Base-by-base conservation (phyloP, 2,888 invertebrate genomes). In the Hirtodrosophila alboralis region DNA sequence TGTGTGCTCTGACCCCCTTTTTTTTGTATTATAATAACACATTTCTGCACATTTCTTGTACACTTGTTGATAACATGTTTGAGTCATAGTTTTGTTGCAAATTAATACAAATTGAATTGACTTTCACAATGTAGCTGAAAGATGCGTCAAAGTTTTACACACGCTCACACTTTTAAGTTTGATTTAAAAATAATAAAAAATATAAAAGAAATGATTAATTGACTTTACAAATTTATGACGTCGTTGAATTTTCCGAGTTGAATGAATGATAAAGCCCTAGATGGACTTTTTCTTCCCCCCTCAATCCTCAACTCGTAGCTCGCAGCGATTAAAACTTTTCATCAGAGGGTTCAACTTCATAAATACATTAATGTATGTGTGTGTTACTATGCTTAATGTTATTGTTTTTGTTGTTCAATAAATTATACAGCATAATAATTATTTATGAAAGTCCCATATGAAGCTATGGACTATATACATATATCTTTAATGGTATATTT, bases 201-300 rank as follows among this genome's bases (percentile, higher is more conserved):
- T n/a, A 18, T n/a, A 18, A 34, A 37, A 12, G 40, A 67, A 80
- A 79, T 81, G 77, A 83, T 83, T 84, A 83, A 83, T 83, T 81
- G 83, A 81, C 84, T 75, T 79, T 75, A 78, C 76, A 66, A 81
- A 83, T 83, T 81, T 84, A 84, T 77, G 83, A 81, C 77, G 68
- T 69, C 64, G 75, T 63, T 59, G 67, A 53, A 48, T 53, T 57
- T 38, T 51, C 36, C 30, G 67, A 75, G 80, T 83, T 80, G 83
- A 83, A 83, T 73, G 80, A 75, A 80, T 80, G 80, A 80, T 80
- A 80, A 80, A 80, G 75, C 52, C 23, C 37, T 34, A 41, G 41
- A 47, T 49, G 54, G 60, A 57, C 36, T 64, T 68, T 53, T 59
- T 18, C 28, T 10, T 18, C 18, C 5, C 2, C 18, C 1, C 28